Conservation (phyloP, 2,888 invertebrate genomes). For the Cerastis leucographa region DNA sequence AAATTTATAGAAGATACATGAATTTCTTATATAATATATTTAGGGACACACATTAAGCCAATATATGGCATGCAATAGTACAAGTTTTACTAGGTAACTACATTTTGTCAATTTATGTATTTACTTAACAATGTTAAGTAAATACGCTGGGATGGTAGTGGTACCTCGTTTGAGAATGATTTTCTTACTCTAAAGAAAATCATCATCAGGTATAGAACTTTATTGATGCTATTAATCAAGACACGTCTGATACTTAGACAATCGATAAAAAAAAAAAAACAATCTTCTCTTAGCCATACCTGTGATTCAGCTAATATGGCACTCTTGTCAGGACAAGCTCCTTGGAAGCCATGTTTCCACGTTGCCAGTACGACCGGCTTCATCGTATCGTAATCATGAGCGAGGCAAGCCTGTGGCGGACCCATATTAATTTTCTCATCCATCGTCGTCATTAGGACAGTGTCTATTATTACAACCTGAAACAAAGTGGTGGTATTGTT, state of each 20-base stretch:
- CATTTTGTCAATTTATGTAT: too few relatives aligned
- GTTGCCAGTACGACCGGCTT: conserved; percentile 98
- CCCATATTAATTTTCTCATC: conserved; percentile 93
- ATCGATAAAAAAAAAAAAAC: neutral
- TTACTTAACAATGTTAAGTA: too few relatives aligned
- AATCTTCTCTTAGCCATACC: conserved; percentile 74
- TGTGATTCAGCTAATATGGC: conserved; percentile 97
- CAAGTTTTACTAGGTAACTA: too few relatives aligned
- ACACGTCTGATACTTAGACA: too few relatives aligned
- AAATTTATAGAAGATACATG: too few relatives aligned
- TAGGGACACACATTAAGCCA: too few relatives aligned
- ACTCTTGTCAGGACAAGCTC: conserved; percentile 97
- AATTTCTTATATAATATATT: too few relatives aligned
- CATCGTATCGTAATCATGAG: conserved; percentile 98
- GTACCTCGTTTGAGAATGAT: neutral
- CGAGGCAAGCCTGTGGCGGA: conserved; percentile 94
- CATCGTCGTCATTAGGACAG: conserved; percentile 95
- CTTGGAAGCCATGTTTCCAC: conserved; percentile 98
- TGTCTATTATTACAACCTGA: conserved; percentile 97
- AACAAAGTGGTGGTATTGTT: conserved; percentile 29
- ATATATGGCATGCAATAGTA: too few relatives aligned
- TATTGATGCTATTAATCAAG: neutral
- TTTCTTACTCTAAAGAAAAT: too few relatives aligned
- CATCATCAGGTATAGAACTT: neutral
- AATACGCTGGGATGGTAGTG: too few relatives aligned